Base-by-base conservation (phyloP, 2,113 vertebrate genomes). In the Erythrocercus mccallii region DNA sequence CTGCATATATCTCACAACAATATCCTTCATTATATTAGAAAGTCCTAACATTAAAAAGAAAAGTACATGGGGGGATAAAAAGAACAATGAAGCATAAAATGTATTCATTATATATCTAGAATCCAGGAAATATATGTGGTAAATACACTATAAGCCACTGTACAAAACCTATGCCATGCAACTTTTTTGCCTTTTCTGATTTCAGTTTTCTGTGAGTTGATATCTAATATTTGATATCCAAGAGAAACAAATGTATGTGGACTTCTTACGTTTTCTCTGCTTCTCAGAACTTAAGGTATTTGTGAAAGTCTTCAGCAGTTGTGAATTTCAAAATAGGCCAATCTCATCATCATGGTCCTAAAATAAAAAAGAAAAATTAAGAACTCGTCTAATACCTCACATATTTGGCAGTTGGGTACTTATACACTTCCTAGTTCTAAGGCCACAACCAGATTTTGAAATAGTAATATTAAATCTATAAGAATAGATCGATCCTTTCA, bases 1-100 rank as follows among this genome's bases (percentile, higher is more conserved):
- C 0, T 2, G 2, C 10, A 13, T 5, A 2, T 48, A 40, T 66
- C 15, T 79, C 23, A 42, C 9, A 42, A 64, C 4, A 35, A 8
- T 42, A 56, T 35, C 24, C 13, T 70, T 44, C 6, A 66, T 51
- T 19, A 6, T 78, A 22, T 33, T 37, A 42, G 5, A 73, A 77
- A 40, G 5, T 24, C 45, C 33, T 10, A 53, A 51, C 2, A 33
- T 53, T 20, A 3, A 33, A 60, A 60, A 58, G 58, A 21, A 42
- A 15, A 38, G 0, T 6, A 5, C 6, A 5, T 15, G 7, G 78
- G 66, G 10, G 5, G 7, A 31, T 35, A 53, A 73, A 84, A 47
- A 56, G 9, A 72, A 33, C 7, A 48, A 5, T 56, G 61, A 79
- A 71, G 3, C 35, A 58, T 11, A 81, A 64, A 64, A 51, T 40